Evolutionary conservation across 2,888 invertebrate genomes (phyloP).

Genomic region (Stenodema calcarata): DNA sequence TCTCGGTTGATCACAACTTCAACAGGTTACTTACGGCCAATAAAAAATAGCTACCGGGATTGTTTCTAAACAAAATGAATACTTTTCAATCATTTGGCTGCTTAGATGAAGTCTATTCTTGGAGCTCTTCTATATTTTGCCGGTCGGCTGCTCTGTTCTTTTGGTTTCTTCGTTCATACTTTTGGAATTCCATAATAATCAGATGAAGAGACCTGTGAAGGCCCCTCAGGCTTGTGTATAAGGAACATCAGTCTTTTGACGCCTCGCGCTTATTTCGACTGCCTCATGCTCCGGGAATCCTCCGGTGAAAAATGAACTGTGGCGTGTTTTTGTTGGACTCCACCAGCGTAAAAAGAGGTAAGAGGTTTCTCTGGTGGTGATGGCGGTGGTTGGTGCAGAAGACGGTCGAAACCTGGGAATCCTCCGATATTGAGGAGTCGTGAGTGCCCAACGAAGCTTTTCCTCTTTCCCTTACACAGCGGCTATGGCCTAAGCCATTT

Average conservation of each 20-base stretch:
- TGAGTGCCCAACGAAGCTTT: not conserved
- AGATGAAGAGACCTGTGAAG: no score
- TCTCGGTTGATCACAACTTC: no score
- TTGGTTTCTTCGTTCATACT: no score
- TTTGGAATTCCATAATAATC: no score
- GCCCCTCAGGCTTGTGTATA: not conserved
- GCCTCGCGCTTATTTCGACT: constrained; percentile 10
- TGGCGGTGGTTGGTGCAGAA: not conserved
- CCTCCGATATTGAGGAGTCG: not conserved
- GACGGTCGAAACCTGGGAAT: not conserved
- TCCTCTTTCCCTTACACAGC: not conserved
- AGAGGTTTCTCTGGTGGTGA: not conserved
- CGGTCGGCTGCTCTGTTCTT: no score
- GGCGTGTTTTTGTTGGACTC: constrained; percentile 13
- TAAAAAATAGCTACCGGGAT: no score
- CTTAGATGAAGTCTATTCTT: no score
- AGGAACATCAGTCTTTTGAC: not conserved
- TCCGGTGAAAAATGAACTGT: constrained; percentile 8
- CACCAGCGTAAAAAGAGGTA: not conserved
- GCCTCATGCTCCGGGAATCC: not conserved
- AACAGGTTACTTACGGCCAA: no score
- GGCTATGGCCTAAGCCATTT: not conserved
- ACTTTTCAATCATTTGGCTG: no score
- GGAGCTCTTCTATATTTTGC: no score
- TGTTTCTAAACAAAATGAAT: no score